phyloP scores from a whole-genome alignment of 2,888 invertebrate genomes.

The Octodonta nipae region DNA sequence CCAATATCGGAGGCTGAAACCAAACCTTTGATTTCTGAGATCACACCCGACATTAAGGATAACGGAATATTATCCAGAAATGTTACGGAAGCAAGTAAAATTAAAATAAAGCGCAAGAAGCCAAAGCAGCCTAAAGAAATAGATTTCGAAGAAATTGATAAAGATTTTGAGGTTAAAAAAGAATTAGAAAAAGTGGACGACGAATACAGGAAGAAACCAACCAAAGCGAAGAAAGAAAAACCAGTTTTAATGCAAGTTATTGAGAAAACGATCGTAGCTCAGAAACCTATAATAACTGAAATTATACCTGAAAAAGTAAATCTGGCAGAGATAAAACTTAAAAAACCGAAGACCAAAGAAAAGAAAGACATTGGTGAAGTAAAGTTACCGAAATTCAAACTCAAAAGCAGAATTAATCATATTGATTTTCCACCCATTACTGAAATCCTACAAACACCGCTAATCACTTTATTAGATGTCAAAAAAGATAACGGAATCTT shows the following conservation, averaged over 20 bases:
- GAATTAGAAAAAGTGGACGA: constrained; percentile 16
- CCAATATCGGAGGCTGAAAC: constrained; percentile 21
- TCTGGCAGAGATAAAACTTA: constrained; percentile 52
- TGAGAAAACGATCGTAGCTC: constrained; percentile 32
- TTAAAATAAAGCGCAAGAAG: constrained; percentile 22
- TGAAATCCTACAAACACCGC: constrained; percentile 26
- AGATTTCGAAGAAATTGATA: constrained; percentile 16
- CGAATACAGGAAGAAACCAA: constrained; percentile 26
- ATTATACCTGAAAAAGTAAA: constrained; percentile 39
- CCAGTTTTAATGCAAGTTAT: constrained; percentile 21
- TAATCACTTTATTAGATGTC: constrained; percentile 27
- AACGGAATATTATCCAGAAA: constrained; percentile 50
- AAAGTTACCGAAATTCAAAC: constrained; percentile 48
- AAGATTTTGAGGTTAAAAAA: constrained; percentile 18
- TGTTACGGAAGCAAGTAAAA: constrained; percentile 17
- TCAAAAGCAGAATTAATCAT: constrained; percentile 55
- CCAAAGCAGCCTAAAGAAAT: constrained; percentile 25
- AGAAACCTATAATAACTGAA: constrained; percentile 28
- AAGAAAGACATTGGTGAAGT: constrained; percentile 21
- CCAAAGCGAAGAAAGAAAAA: constrained; percentile 16
- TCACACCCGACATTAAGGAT: constrained; percentile 42
- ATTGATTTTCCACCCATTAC: constrained; percentile 33
- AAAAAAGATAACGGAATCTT: constrained; percentile 33
- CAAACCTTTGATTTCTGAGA: constrained; percentile 23
- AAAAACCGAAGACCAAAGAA: constrained; percentile 21